phyloP scores from a whole-genome alignment of 1,140 invertebrate genomes.

The Saxidomus purpurata region DNA sequence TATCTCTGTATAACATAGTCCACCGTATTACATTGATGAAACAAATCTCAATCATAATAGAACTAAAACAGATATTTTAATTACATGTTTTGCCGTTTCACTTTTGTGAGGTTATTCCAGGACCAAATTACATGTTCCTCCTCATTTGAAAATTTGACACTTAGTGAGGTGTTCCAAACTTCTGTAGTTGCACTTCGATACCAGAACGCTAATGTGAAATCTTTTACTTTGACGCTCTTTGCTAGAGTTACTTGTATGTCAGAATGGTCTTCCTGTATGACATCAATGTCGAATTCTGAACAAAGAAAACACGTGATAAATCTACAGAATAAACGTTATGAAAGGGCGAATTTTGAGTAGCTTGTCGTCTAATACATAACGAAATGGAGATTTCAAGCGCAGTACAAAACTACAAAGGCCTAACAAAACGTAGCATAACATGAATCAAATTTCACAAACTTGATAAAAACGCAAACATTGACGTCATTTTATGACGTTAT shows the following conservation, averaged over 20 bases:
- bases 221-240: neutral
- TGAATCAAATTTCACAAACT: no score
- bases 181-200: no score
- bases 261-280: neutral
- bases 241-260: neutral
- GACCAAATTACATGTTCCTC: neutral
- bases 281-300: neutral
- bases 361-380: no score
- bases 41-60: neutral
- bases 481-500: no score
- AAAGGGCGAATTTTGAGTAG: no score
- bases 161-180: neutral
- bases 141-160: neutral
- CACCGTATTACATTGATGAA: neutral
- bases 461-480: no score
- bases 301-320: neutral
- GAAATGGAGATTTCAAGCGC: no score
- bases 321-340: neutral
- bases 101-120: neutral
- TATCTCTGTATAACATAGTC: neutral
- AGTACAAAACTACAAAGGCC: no score
- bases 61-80: neutral
- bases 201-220: neutral
- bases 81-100: neutral
- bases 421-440: no score